Base-by-base conservation (phyloP, 1,140 invertebrate genomes). In the Luehdorfia chinensis region DNA sequence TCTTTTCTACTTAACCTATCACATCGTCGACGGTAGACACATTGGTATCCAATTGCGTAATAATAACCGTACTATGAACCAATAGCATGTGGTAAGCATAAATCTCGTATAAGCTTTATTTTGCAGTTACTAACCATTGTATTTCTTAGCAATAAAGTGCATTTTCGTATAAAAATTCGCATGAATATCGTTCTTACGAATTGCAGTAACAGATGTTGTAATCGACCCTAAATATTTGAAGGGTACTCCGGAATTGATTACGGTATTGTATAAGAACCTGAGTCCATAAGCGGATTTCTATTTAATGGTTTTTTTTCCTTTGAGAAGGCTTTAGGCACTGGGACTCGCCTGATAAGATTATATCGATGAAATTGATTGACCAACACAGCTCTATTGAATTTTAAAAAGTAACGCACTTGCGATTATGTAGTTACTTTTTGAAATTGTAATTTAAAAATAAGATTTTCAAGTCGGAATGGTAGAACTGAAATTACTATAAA, bases 161-260 rank as follows among this genome's bases (percentile, higher is more conserved):
- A 30, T 23, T 47, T 50, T 55, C 2, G 0, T 16, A 4, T 18
- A 19, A 12, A 32, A 7, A 7, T 21, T 12, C 2, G 2, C 2
- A 39, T 21, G 34, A 39, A 11, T 16, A 34, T 21, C 30, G 12
- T 23, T 51, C 36, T 44, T 33, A 28, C 47, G 32, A 46, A 19
- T 33, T 36, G 37, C 41, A 55, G 65, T 59, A 66, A 62, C 63
- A 70, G 60, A 66, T 70, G 66, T 66, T 41, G 49, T 33, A 55
- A 52, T 59, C 50, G 51, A 52, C 52, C 50, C 58, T 53, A 55
- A 56, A 61, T 47, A 47, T 63, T 63, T 63, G 60, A 52, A 61
- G 75, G 74, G 75, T 65, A 74, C 76, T 79, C 52, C 59, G 72
- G 48, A 77, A 77, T 73, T 78, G 75, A 80, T 84, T 84, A 79